Percentiles rank a stretch among this genome's conserved stretches.
These are phyloP conservation scores for Agrilus planipennis DNA, from an alignment of 1,140 invertebrate genomes.

Conservation along the genomic window DNA sequence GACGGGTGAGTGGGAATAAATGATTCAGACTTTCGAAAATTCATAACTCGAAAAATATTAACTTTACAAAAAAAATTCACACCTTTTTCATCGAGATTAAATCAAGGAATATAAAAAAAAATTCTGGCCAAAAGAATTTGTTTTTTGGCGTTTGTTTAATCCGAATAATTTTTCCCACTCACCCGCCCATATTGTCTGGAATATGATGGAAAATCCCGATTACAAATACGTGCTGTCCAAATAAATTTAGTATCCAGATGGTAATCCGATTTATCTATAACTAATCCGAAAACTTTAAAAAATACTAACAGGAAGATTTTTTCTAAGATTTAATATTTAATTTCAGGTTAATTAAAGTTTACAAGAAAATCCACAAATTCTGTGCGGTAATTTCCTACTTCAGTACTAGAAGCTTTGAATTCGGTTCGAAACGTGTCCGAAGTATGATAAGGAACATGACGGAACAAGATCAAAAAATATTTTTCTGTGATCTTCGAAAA, in stretches of 20 bases:
- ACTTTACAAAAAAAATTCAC: background rate
- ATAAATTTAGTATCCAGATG: too few species aligned
- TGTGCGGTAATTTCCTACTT: slow-evolving; percentile 60
- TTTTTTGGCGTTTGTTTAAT: too few species aligned
- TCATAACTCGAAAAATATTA: background rate
- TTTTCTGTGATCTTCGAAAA: slow-evolving; percentile 53
- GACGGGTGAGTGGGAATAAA: background rate
- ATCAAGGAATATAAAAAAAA: too few species aligned
- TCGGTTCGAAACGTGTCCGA: slow-evolving; percentile 50
- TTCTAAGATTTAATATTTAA: too few species aligned
- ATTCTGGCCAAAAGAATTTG: too few species aligned
- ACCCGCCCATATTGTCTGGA: too few species aligned
- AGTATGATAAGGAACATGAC: slow-evolving; percentile 43
- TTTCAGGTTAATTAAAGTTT: slow-evolving; percentile 8
- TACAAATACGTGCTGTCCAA: too few species aligned
- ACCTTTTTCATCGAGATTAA: too few species aligned
- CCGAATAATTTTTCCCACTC: too few species aligned
- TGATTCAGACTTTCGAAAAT: background rate
- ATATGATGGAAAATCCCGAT: too few species aligned
- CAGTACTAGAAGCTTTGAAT: slow-evolving; percentile 54
- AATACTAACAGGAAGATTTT: too few species aligned
- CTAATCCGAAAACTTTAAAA: background rate
- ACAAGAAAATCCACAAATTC: slow-evolving; percentile 56
- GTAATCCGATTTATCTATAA: background rate
- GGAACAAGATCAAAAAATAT: slow-evolving; percentile 45